These are phyloP conservation scores for Drosophila nebulosa DNA, from an alignment of 1,140 invertebrate genomes.

Conservation along the genomic window DNA sequence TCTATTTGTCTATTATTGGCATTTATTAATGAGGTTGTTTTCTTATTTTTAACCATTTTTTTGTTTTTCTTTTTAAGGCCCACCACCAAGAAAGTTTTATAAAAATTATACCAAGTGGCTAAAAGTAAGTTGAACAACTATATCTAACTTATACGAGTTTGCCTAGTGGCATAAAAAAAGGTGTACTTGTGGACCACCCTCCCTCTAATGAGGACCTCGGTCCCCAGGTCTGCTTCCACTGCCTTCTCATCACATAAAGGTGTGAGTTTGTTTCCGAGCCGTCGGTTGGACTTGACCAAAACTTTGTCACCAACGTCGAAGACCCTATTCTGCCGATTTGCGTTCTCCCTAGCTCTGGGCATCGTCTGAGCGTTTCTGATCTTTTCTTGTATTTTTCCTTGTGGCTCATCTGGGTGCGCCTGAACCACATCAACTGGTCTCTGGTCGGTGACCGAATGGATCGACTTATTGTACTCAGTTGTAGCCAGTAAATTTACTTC, in stretches of 20 bases:
- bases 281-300: not conserved
- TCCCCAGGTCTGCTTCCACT: not conserved
- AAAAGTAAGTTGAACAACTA: no score
- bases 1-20: constrained; percentile 9
- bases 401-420: not conserved
- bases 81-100: no score
- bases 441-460: no score
- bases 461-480: no score
- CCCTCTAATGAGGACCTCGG: not conserved
- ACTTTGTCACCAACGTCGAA: not conserved
- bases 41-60: no score
- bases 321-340: not conserved
- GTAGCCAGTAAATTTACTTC: no score
- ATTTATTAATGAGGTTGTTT: no score
- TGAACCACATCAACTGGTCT: not conserved
- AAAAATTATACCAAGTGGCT: no score
- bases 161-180: not conserved
- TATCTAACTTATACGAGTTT: no score
- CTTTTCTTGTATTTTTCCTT: not conserved
- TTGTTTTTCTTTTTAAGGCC: no score
- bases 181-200: not conserved
- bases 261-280: not conserved
- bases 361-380: not conserved
- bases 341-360: not conserved
- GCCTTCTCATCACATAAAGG: not conserved